phyloP scores from a whole-genome alignment of 2,113 vertebrate genomes.

The Bolborhynchus lineola region DNA sequence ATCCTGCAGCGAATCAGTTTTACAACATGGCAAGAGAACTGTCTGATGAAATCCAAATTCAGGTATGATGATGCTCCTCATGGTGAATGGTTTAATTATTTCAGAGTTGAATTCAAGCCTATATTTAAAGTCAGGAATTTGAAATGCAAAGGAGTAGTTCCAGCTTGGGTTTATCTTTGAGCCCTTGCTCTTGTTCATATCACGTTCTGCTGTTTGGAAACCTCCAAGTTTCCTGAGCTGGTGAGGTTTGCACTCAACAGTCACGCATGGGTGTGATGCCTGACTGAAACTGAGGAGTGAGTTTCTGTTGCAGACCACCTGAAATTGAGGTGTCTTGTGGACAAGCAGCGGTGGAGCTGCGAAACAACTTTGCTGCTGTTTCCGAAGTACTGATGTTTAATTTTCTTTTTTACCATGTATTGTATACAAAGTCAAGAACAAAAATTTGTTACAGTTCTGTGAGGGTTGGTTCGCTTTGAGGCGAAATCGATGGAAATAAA shows the following conservation, averaged over 20 bases:
- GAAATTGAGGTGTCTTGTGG: not conserved
- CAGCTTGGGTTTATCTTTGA: not conserved
- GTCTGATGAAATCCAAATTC: constrained; percentile 90
- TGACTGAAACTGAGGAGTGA: not conserved
- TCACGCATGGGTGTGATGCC: not conserved
- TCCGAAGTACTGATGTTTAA: not conserved
- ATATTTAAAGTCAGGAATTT: not conserved
- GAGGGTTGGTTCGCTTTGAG: not conserved
- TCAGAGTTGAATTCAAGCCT: not conserved
- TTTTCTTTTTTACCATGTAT: not conserved
- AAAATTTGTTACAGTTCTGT: not conserved
- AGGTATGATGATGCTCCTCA: constrained; percentile 73
- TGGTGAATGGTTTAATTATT: not conserved
- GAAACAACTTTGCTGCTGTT: not conserved
- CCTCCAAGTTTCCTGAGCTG: not conserved
- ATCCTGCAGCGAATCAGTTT: constrained; percentile 80
- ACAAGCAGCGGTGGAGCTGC: not conserved
- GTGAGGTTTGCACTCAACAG: not conserved
- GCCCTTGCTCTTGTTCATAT: not conserved
- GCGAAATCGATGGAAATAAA: not conserved
- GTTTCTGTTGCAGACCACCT: not conserved
- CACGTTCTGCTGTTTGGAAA: not conserved
- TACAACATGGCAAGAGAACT: constrained; percentile 77
- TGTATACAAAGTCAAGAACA: not conserved
- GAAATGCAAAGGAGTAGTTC: not conserved